These are phyloP conservation scores for Tokudaia muenninki DNA, from an alignment of 2,797 vertebrate species.

Conservation along the genomic window DNA sequence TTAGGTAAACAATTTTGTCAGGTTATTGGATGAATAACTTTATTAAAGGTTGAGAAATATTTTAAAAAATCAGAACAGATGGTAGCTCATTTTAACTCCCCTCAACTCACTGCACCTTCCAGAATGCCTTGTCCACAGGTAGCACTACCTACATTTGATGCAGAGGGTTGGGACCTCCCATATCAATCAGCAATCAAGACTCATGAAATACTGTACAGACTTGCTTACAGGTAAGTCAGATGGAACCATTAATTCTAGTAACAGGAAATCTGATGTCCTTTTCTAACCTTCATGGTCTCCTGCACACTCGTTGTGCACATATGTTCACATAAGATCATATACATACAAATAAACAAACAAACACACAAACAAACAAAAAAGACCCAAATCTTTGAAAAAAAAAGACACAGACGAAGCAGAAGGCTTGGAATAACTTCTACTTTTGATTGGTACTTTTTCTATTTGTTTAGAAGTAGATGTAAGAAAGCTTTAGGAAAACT, in stretches of 20 bases:
- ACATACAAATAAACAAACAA: not conserved
- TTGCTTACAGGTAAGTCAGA: not conserved
- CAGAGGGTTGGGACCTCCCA: not conserved
- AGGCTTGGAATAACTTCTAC: not conserved
- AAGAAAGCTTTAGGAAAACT: conserved; percentile 49
- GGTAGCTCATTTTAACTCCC: not conserved
- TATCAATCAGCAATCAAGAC: not conserved
- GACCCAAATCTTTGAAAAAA: not conserved
- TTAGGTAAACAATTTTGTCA: conserved; percentile 13
- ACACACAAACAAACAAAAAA: not conserved
- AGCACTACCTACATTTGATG: not conserved
- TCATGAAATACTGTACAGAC: not conserved
- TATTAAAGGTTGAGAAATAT: conserved; percentile 15
- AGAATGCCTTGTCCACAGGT: not conserved
- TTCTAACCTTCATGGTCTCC: not conserved
- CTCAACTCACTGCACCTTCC: not conserved
- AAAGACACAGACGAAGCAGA: not conserved
- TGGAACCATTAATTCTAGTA: not conserved
- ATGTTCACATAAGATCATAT: not conserved
- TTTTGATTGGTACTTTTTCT: conserved; percentile 17
- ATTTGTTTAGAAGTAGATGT: conserved; percentile 4
- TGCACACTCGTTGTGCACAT: not conserved
- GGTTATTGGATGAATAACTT: not conserved
- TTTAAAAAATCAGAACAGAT: not conserved
- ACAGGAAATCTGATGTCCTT: not conserved